Evolutionary conservation across 2,113 vertebrate species (phyloP).

Genomic region (Cephalopholis sonnerati): DNA sequence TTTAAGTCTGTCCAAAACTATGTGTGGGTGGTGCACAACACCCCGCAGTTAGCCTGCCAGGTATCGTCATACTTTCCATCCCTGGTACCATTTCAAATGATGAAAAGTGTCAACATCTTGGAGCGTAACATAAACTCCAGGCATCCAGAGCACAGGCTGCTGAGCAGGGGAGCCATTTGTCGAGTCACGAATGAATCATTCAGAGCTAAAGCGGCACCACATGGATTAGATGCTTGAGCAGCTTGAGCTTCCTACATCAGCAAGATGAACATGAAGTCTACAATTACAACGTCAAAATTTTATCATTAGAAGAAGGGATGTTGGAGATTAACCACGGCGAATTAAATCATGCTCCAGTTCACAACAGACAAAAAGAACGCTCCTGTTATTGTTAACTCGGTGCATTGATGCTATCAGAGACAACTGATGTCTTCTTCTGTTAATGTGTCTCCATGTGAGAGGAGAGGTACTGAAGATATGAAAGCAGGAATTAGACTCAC

Average conservation of each 20-base stretch:
- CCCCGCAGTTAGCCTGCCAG: slow-evolving; percentile 37
- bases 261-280: background rate
- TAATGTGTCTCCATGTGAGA: slow-evolving; percentile 9
- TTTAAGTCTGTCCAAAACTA: slow-evolving; percentile 22
- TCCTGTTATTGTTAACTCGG: slow-evolving; percentile 31
- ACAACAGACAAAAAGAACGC: background rate
- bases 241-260: slow-evolving; percentile 15
- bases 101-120: slow-evolving; percentile 65
- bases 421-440: background rate
- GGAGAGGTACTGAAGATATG: background rate
- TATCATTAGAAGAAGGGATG: background rate
- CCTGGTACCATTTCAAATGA: slow-evolving; percentile 53
- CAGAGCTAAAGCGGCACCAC: slow-evolving; percentile 14
- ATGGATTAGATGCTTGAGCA: slow-evolving; percentile 29
- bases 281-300: slow-evolving; percentile 1
- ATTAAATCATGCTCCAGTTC: background rate
- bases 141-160: slow-evolving; percentile 45
- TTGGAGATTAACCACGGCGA: slow-evolving; percentile 22
- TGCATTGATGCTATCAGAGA: slow-evolving; percentile 30
- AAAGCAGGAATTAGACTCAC: background rate
- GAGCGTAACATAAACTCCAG: slow-evolving; percentile 62
- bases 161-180: slow-evolving; percentile 42
- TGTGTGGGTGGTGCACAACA: slow-evolving; percentile 32
- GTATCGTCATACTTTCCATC: slow-evolving; percentile 67
- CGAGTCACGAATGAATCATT: slow-evolving; percentile 50